Conservation (phyloP, 2,888 invertebrate genomes). For the Minunthozetes semirufus region DNA sequence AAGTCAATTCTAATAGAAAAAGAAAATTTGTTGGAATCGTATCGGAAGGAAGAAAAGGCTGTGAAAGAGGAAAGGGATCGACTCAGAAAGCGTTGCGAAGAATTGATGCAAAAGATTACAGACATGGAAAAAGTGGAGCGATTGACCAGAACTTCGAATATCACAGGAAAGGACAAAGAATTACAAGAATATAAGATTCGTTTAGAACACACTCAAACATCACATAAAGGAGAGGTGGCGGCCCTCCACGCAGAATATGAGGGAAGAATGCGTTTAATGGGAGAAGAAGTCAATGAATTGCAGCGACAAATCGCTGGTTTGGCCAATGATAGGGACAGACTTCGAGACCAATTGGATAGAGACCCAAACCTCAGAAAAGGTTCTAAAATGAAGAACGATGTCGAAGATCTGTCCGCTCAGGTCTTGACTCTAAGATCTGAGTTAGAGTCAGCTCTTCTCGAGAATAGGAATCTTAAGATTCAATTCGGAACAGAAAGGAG, state of each 20-base stretch:
- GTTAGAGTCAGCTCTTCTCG: constrained; percentile 71
- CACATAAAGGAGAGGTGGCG: constrained; percentile 67
- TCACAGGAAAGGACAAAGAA: constrained; percentile 69
- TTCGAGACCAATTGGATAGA: constrained; percentile 70
- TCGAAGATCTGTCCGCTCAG: constrained; percentile 35
- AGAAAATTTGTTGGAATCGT: constrained; percentile 63
- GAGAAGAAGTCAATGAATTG: constrained; percentile 71
- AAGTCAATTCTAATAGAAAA: constrained; percentile 66
- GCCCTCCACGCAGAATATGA: constrained; percentile 77
- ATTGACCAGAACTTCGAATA: constrained; percentile 61
- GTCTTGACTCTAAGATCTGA: constrained; percentile 50
- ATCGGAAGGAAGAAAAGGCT: constrained; percentile 61
- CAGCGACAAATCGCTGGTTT: constrained; percentile 72
- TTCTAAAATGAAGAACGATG: constrained; percentile 39
- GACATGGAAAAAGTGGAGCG: constrained; percentile 75
- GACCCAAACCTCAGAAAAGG: constrained; percentile 41
- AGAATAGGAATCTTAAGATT: constrained; percentile 74
- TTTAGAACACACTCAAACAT: constrained; percentile 54
- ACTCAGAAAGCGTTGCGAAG: constrained; percentile 59
- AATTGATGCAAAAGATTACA: constrained; percentile 57
- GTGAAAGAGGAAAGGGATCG: constrained; percentile 63
- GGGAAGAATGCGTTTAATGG: constrained; percentile 69
- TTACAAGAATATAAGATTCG: constrained; percentile 48
- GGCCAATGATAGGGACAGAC: constrained; percentile 78
- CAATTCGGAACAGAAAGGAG: constrained; percentile 83